These are phyloP conservation scores for Eupristina koningsbergeri DNA, from an alignment of 1,140 invertebrate genomes.

Conservation along the genomic window DNA sequence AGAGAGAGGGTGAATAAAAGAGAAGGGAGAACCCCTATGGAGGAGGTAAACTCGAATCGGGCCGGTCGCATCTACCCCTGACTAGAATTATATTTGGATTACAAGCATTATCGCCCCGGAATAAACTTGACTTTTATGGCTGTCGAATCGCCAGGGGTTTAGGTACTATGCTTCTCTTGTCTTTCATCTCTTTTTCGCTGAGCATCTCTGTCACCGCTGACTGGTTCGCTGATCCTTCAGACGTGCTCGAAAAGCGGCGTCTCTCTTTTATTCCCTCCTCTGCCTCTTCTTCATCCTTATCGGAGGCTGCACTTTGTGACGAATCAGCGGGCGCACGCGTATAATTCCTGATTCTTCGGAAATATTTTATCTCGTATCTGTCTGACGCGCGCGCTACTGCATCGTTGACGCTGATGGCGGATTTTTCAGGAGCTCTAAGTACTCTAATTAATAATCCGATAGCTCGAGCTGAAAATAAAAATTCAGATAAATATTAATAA, in stretches of 20 bases:
- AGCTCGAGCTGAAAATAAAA: neutral
- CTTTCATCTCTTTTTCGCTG: too few relatives aligned
- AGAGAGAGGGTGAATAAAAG: conserved; percentile 26
- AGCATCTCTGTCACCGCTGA: conserved; percentile 15
- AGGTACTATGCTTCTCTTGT: conserved; percentile 51
- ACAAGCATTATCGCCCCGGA: conserved; percentile 72
- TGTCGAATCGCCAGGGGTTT: conserved; percentile 61
- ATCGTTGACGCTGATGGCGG: neutral
- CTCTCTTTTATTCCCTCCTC: neutral
- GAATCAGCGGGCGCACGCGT: neutral
- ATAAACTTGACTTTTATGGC: conserved; percentile 73
- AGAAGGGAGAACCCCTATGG: conserved; percentile 47
- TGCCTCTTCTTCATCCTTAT: conserved; percentile 7
- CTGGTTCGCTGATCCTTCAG: neutral
- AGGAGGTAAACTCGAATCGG: conserved; percentile 56
- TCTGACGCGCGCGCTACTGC: neutral
- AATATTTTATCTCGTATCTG: conserved; percentile 6
- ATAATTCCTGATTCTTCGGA: neutral
- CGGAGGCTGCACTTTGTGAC: neutral
- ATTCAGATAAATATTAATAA: conserved; percentile 6
- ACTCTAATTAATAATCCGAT: neutral
- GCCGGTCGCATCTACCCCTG: conserved; percentile 41
- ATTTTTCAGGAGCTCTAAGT: neutral
- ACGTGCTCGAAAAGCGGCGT: neutral
- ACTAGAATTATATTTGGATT: conserved; percentile 73